Base-by-base conservation (phyloP, 2,797 vertebrate genomes). In the Mionectes olivaceus region DNA sequence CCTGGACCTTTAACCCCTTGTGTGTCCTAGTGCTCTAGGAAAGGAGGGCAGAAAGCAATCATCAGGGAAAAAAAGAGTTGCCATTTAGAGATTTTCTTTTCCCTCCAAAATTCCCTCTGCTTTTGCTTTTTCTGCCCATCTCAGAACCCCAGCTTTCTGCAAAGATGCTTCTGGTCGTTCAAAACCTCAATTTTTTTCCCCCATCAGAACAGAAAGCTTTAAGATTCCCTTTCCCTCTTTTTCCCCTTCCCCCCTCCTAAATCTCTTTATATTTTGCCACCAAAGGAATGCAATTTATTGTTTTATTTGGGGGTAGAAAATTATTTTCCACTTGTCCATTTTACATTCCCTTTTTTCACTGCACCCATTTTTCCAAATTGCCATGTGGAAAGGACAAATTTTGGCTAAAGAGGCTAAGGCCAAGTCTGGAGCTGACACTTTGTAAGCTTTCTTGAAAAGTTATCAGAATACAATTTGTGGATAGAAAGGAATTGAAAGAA, bases 1-100 rank as follows among this genome's bases (percentile, higher is more conserved):
- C 96, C 95, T 95, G 95, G 78, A 95, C 96, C 94, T 96, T 96
- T 96, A 95, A 97, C 95, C 89, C 95, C 88, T 96, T 94, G 89
- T 84, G 88, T 83, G 93, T 94, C 90, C 94, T 92, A 86, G 83
- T 1, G 25, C 44, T 90, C 69, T 63, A 28, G 7, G 75, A 82
- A 90, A 91, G 78, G 52, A 92, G 70, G 67, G 74, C 28, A 86
- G 49, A 91, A 89, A 82, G 80, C 47, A 82, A 91, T 63, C 0
- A 0, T 16, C 30, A 11, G 35, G 19, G 55, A 61, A 18, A 41
- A 49, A 44, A 27, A 19, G 10, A 49, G 53, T 30, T 73, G 22
- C 46, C 33, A 44, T 60, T 83, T 46, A 70, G 49, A 88, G 77
- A 28, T 78, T 78, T 84, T 47, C 2, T 69, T 87, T 85, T 44